phyloP scores from a whole-genome alignment of 2,113 vertebrate species.

The Xiphophorus couchianus region DNA sequence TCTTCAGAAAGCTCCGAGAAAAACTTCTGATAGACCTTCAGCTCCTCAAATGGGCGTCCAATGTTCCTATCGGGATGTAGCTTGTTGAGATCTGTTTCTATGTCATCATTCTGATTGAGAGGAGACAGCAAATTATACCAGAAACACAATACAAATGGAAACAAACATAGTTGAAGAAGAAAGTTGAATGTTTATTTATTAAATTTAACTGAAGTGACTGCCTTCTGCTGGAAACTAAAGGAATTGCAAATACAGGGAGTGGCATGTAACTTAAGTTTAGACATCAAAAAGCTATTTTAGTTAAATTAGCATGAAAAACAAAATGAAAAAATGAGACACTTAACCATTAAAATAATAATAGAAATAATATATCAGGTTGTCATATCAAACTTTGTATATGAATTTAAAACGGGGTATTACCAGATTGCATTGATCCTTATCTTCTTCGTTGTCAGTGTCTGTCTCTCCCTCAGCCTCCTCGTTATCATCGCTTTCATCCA shows the following conservation, averaged over 20 bases:
- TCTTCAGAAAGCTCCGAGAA: constrained; percentile 92
- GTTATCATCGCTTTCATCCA: constrained; percentile 96
- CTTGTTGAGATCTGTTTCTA: constrained; percentile 96
- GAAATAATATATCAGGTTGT: neutral
- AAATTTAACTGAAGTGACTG: constrained; percentile 18
- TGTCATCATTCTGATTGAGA: constrained; percentile 91
- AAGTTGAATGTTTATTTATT: neutral
- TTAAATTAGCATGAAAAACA: neutral
- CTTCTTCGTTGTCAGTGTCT: constrained; percentile 89
- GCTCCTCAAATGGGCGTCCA: constrained; percentile 86
- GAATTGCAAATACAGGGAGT: neutral
- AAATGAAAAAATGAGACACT: neutral
- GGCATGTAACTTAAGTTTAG: neutral
- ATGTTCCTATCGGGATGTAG: constrained; percentile 85
- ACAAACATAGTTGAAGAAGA: neutral
- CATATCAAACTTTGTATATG: constrained; percentile 14
- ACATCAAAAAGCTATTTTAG: neutral
- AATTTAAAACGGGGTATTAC: constrained; percentile 42
- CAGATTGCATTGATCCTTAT: constrained; percentile 80
- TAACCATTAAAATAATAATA: constrained; percentile 2
- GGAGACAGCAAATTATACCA: constrained; percentile 1
- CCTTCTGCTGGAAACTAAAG: constrained; percentile 43
- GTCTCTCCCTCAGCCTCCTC: constrained; percentile 90
- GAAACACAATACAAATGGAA: neutral
- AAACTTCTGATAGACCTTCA: constrained; percentile 92